Conservation (phyloP, 2,113 vertebrate species). For the Rhizomys pruinosus region DNA sequence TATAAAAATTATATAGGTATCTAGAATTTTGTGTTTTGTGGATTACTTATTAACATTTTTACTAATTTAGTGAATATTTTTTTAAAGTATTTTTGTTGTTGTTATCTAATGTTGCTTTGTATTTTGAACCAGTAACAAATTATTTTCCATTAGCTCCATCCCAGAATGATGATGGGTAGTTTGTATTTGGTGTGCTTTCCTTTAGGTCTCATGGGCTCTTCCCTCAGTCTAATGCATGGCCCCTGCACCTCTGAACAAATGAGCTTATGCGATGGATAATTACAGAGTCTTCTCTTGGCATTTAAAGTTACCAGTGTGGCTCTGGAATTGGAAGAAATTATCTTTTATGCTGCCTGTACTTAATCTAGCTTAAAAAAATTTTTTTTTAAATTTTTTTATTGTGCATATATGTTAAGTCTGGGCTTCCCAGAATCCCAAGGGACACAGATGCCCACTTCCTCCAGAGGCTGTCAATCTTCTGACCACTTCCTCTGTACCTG, state of each 20-base stretch:
- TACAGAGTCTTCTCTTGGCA: neutral
- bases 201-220: neutral
- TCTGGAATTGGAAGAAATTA: conserved; percentile 21
- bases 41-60: neutral
- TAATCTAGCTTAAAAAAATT: too few species aligned
- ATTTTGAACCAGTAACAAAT: neutral
- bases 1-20: too few species aligned
- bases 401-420: too few species aligned
- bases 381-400: too few species aligned
- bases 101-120: neutral
- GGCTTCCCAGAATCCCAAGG: too few species aligned
- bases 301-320: neutral
- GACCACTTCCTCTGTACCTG: too few species aligned
- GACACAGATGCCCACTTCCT: too few species aligned
- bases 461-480: too few species aligned
- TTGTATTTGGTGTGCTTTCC: neutral
- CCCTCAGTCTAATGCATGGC: neutral
- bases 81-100: neutral
- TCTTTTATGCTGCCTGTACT: neutral
- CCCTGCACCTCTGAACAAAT: neutral
- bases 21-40: neutral
- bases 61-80: neutral
- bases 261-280: neutral
- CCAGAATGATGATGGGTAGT: neutral
- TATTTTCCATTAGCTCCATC: neutral